Base-by-base conservation (phyloP, 2,113 vertebrate species). In the Trinectes maculatus region DNA sequence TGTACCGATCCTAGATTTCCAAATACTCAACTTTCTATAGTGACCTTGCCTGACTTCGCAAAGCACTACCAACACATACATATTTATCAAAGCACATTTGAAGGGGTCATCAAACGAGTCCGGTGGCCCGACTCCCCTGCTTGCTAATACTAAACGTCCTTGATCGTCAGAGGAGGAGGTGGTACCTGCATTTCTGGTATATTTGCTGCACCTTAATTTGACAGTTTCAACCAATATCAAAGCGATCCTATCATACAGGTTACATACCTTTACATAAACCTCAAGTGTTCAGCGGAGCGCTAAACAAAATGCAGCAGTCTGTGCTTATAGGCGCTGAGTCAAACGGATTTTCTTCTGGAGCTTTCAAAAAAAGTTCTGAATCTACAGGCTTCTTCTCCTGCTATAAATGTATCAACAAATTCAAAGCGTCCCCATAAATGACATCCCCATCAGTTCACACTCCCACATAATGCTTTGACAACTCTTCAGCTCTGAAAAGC, bases 401-500 rank as follows among this genome's bases (percentile, higher is more conserved):
- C 19, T 54, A 42, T 21, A 19, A 56, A 64, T 26, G 73, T 55
- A 55, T 69, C 34, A 83, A 75, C 79, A 77, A 79, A 78, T 58
- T 80, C 71, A 56, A 7, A 43, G 56, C 62, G 13, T 65, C 72
- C 73, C 70, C 57, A 47, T 70, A 84, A 89, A 87, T 87, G 66
- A 84, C 74, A 82, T 56, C 74, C 64, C 85, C 83, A 85, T 89
- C 87, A 79, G 34, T 71, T 85, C 76, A 55, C 64, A 77, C 85
- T 80, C 83, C 85, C 69, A 84, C 85, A 74, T 82, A 51, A 49
- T 49, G 83, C 76, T 84, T 82, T 87, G 85, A 85, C 82, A 85
- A 84, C 77, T 73, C 85, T 70, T 85, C 85, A 83, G 59, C 84
- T 75, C 72, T 80, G 79, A 82, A 75, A 79, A 89, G 84, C 74